Conservation (phyloP, 2,888 invertebrate genomes). For the Hermodice carunculata region DNA sequence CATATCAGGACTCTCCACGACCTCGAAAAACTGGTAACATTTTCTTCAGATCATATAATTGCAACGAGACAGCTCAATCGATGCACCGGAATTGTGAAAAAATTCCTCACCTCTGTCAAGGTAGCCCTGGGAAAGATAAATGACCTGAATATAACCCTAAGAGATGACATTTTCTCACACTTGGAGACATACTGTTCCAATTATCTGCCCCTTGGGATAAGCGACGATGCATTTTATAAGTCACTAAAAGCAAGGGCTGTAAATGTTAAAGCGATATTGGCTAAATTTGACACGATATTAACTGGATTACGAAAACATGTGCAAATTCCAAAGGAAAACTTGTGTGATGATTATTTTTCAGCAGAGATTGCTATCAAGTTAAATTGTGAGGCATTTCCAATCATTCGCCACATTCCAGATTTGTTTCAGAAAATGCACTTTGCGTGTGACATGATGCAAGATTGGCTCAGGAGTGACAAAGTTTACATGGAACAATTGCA, state of each 20-base stretch:
- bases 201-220: slow-evolving; percentile 18
- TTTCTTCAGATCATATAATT: background rate
- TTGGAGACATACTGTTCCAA: slow-evolving; percentile 20
- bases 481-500: slow-evolving; percentile 18
- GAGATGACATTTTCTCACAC: slow-evolving; percentile 9
- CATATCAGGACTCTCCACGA: background rate
- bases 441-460: slow-evolving; percentile 9
- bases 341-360: slow-evolving; percentile 18
- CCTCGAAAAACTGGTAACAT: background rate
- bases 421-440: slow-evolving; percentile 22
- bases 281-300: background rate
- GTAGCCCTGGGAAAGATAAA: background rate
- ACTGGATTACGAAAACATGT: background rate
- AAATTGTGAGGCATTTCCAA: slow-evolving; percentile 16
- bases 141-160: background rate
- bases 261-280: slow-evolving; percentile 2
- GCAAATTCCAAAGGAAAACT: background rate
- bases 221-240: slow-evolving; percentile 23
- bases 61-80: background rate
- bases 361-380: slow-evolving; percentile 17
- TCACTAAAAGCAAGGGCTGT: background rate
- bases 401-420: slow-evolving; percentile 14
- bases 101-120: background rate
- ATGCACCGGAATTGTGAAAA: background rate
- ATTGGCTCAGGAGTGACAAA: slow-evolving; percentile 30